phyloP scores from a whole-genome alignment of 2,113 vertebrate species.

The Meriones unguiculatus region DNA sequence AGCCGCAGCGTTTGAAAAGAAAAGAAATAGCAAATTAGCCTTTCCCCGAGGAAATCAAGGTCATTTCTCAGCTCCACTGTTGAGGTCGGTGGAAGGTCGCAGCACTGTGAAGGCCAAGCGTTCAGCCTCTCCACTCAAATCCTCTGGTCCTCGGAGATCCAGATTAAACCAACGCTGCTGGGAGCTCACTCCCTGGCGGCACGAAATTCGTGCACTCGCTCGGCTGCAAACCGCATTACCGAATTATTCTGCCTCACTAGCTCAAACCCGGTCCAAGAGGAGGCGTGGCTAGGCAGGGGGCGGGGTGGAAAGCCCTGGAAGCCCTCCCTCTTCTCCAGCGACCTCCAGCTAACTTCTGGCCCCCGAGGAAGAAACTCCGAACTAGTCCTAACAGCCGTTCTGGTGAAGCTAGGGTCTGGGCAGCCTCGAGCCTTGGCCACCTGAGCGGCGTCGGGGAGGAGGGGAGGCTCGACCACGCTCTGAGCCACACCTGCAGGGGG shows the following conservation, averaged over 20 bases:
- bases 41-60: slow-evolving; percentile 3
- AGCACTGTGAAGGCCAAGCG: neutral
- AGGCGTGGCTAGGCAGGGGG: neutral
- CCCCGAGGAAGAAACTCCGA: neutral
- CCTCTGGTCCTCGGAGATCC: neutral
- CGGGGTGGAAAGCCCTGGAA: neutral
- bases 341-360: neutral
- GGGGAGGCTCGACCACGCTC: neutral
- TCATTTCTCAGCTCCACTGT: neutral
- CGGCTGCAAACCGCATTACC: neutral
- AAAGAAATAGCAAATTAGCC: slow-evolving; percentile 40
- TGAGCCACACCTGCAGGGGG: neutral
- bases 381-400: slow-evolving; percentile 51
- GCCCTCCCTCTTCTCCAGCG: neutral
- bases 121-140: neutral
- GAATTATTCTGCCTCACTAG: slow-evolving; percentile 60
- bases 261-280: slow-evolving; percentile 21
- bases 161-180: neutral
- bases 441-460: fast-evolving
- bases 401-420: neutral
- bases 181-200: neutral
- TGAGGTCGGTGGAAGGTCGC: neutral
- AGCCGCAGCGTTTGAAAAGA: neutral
- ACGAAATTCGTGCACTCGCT: slow-evolving; percentile 19
- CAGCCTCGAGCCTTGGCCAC: neutral